Evolutionary conservation across 2,113 vertebrate species (phyloP).

Genomic region (Lepus timidus): DNA sequence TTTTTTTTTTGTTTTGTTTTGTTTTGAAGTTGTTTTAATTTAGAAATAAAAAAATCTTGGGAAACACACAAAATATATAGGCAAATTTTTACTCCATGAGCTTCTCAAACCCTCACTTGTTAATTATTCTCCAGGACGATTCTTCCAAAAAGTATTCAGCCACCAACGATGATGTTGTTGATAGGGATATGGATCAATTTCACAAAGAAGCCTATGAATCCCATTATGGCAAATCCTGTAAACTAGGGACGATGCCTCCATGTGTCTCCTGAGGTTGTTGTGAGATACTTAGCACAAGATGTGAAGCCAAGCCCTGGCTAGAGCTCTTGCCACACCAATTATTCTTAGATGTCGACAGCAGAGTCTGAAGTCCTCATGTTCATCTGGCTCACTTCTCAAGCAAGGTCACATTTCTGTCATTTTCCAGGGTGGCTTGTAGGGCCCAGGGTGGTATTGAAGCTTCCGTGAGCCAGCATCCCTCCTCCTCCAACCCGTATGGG

Average conservation of each 20-base stretch:
- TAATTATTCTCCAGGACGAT: slow-evolving; percentile 39
- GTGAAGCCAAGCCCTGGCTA: not conserved
- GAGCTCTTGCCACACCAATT: not conserved
- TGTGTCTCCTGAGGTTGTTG: not conserved
- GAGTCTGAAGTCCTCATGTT: not conserved
- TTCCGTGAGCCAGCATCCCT: fast-evolving
- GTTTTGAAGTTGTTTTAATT: slow-evolving; percentile 77
- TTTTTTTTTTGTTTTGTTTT: slow-evolving; percentile 90
- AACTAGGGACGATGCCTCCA: not conserved
- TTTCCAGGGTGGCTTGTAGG: not conserved
- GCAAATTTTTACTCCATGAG: slow-evolving; percentile 49
- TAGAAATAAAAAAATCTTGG: slow-evolving; percentile 71
- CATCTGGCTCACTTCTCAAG: fast-evolving
- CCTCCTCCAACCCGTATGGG: not conserved
- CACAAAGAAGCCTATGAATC: slow-evolving; percentile 99
- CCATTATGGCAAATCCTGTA: slow-evolving; percentile 99
- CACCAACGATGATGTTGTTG: slow-evolving; percentile 98
- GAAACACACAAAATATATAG: slow-evolving; percentile 16
- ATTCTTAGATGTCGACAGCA: fast-evolving
- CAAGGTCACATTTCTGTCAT: not conserved
- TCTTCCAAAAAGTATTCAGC: slow-evolving; percentile 68
- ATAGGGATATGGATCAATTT: slow-evolving; percentile 99
- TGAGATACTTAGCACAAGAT: not conserved
- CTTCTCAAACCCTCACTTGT: slow-evolving; percentile 17
- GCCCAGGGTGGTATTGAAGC: no score